Evolutionary conservation across 2,113 vertebrate species (phyloP).

Genomic region (Vulpes lagopus): DNA sequence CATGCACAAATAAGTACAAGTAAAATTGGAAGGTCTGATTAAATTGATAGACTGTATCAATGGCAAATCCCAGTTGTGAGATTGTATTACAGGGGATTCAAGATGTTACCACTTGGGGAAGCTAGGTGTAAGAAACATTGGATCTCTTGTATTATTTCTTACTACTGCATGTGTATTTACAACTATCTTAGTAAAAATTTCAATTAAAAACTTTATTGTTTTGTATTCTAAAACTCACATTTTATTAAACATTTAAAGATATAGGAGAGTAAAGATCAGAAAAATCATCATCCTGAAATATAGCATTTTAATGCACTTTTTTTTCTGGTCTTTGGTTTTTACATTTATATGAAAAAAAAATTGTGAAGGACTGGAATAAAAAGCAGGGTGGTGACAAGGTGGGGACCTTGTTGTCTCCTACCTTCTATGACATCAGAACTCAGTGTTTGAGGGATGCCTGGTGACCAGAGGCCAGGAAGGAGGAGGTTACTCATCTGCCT

Average conservation of each 20-base stretch:
- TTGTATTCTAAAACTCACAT: neutral
- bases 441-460: neutral
- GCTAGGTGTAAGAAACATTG: rapidly evolving
- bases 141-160: neutral
- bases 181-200: neutral
- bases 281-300: neutral
- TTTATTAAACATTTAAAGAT: neutral
- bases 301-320: neutral
- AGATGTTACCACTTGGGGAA: neutral
- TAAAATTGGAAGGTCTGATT: neutral
- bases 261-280: neutral
- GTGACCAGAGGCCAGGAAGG: neutral
- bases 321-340: neutral
- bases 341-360: neutral
- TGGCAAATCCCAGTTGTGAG: neutral
- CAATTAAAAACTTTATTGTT: neutral
- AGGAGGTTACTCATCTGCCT: neutral
- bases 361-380: neutral
- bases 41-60: neutral
- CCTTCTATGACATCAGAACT: slow-evolving; percentile 81
- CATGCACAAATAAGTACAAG: neutral
- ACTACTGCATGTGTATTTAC: neutral
- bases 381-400: neutral
- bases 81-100: neutral
- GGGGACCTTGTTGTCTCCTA: neutral